Conservation (phyloP, 2,888 invertebrate genomes). For the Pediacus dermestoides region DNA sequence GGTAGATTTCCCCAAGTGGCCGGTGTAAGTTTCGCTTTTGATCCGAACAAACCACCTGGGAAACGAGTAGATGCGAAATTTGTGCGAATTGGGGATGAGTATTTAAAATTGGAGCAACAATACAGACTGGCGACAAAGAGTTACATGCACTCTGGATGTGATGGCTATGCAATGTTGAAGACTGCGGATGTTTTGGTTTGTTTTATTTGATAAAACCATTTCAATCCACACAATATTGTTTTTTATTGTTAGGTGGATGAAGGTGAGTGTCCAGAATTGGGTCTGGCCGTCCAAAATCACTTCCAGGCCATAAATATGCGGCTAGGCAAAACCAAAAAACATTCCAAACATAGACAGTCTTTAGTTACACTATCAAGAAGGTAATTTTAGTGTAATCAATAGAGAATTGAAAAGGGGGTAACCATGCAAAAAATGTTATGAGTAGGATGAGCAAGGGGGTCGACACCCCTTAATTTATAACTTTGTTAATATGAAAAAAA, state of each 20-base stretch:
- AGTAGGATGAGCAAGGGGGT: too few relatives aligned
- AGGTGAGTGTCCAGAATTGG: conserved; percentile 81
- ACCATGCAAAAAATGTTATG: too few relatives aligned
- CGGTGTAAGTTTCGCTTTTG: conserved; percentile 73
- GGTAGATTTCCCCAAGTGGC: conserved; percentile 87
- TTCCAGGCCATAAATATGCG: conserved; percentile 82
- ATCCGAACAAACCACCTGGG: conserved; percentile 67
- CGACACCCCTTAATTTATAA: too few relatives aligned
- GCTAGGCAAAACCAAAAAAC: conserved; percentile 64
- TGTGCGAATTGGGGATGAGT: conserved; percentile 82
- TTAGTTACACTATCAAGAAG: conserved; percentile 77
- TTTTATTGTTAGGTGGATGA: conserved; percentile 63
- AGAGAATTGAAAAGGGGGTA: too few relatives aligned
- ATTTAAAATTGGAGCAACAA: conserved; percentile 64
- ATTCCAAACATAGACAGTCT: conserved; percentile 81
- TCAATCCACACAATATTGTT: conserved; percentile 3
- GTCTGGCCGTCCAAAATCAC: conserved; percentile 83
- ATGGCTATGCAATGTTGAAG: conserved; percentile 80
- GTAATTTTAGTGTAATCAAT: too few relatives aligned
- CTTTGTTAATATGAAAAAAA: too few relatives aligned
- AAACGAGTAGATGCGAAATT: conserved; percentile 66
- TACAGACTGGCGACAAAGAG: conserved; percentile 80
- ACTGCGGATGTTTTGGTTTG: conserved; percentile 69
- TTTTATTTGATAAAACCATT: conserved; percentile 17
- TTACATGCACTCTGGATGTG: conserved; percentile 77